Evolutionary conservation across 2,797 vertebrate species (phyloP).

Genomic region (Syngnathus acus): DNA sequence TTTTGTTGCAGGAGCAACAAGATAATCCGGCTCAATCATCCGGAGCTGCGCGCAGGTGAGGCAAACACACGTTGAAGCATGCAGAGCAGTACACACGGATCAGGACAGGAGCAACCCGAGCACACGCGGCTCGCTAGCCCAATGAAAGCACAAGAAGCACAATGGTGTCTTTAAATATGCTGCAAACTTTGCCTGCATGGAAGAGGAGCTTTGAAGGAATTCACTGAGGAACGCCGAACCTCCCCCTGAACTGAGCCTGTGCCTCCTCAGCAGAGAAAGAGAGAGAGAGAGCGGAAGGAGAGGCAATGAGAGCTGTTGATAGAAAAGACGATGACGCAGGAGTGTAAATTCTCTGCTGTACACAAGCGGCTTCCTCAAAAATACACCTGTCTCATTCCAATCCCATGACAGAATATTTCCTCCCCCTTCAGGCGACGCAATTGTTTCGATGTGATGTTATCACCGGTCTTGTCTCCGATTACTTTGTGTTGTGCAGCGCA

Average conservation of each 20-base stretch:
- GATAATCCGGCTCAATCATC: conserved; percentile 5
- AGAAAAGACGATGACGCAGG: conserved; percentile 4
- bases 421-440: not conserved
- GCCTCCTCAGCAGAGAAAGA: conserved; percentile 50
- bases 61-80: conserved; percentile 2
- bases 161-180: conserved; percentile 66
- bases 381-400: conserved; percentile 3
- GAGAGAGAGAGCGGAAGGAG: conserved; percentile 8
- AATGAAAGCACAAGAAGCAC: conserved; percentile 40
- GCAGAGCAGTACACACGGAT: conserved; percentile 27
- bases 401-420: conserved; percentile 2
- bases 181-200: conserved; percentile 64
- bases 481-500: conserved; percentile 5
- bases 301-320: conserved; percentile 6
- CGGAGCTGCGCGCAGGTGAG: not conserved
- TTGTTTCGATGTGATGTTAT: conserved; percentile 8
- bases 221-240: conserved; percentile 66
- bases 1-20: not conserved
- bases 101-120: conserved; percentile 9
- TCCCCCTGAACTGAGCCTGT: conserved; percentile 63
- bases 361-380: not conserved
- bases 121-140: conserved; percentile 27
- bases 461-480: conserved; percentile 1
- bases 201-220: conserved; percentile 68
- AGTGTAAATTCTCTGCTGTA: conserved; percentile 5